Evolutionary conservation across 2,797 vertebrate genomes (phyloP).

Genomic region (Pseudochaenichthys georgianus): DNA sequence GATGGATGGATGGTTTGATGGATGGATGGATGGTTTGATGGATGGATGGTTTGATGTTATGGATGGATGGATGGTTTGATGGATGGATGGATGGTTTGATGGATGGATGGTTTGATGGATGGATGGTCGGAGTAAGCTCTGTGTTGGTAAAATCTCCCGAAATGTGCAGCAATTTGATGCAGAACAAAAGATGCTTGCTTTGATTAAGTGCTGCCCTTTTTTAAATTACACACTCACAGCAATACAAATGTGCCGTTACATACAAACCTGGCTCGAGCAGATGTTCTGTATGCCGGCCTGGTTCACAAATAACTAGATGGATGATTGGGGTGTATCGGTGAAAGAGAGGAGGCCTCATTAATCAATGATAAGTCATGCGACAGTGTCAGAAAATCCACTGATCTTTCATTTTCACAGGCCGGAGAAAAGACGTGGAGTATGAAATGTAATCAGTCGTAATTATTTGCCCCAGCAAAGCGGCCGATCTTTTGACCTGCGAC

Average conservation of each 20-base stretch:
- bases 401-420: constrained; percentile 57
- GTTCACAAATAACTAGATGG: constrained; percentile 49
- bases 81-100: too few species aligned
- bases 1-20: too few species aligned
- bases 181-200: constrained; percentile 45
- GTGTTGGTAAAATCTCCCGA: constrained; percentile 12
- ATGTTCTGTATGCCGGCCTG: constrained; percentile 36
- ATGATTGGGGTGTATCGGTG: constrained; percentile 50
- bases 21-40: too few species aligned
- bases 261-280: constrained; percentile 27
- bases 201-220: constrained; percentile 42
- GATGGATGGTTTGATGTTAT: too few species aligned
- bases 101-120: too few species aligned
- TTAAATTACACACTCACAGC: constrained; percentile 27
- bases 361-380: constrained; percentile 48
- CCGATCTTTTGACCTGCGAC: constrained; percentile 67
- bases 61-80: too few species aligned
- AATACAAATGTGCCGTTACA: constrained; percentile 13
- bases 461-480: constrained; percentile 51
- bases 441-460: constrained; percentile 69
- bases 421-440: constrained; percentile 44
- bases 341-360: constrained; percentile 43
- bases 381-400: constrained; percentile 52
- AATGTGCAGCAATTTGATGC: constrained; percentile 25
- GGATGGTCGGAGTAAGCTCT: too few species aligned